phyloP scores from a whole-genome alignment of 1,140 invertebrate species.

The Macrostomum lignano region DNA sequence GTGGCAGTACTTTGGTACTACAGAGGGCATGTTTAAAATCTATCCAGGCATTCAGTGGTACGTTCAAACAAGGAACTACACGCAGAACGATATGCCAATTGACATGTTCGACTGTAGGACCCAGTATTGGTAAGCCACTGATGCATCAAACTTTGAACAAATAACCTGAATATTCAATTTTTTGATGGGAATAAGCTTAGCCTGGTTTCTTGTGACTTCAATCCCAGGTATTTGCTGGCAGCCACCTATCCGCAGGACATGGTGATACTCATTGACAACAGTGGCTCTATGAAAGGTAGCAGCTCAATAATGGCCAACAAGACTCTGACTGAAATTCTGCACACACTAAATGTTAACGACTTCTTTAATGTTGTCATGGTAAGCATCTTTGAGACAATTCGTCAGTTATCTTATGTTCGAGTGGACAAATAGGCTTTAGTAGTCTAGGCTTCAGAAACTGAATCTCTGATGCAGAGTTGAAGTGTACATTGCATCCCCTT shows the following conservation, averaged over 20 bases:
- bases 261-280: conserved; percentile 66
- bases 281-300: conserved; percentile 87
- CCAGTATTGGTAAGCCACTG: conserved; percentile 10
- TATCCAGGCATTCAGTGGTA: conserved; percentile 42
- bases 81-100: neutral
- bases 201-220: no score
- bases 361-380: conserved; percentile 62
- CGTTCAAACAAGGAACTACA: neutral
- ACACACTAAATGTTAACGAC: conserved; percentile 88
- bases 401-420: no score
- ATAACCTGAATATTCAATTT: no score
- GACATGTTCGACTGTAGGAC: conserved; percentile 8
- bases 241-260: conserved; percentile 88
- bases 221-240: conserved; percentile 54
- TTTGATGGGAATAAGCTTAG: no score
- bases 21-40: conserved; percentile 57
- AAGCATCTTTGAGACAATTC: no score
- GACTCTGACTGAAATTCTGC: conserved; percentile 55
- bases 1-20: conserved; percentile 84
- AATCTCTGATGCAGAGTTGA: no score
- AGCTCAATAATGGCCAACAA: conserved; percentile 67
- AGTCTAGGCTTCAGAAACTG: no score
- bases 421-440: no score
- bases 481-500: no score
- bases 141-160: neutral